Percentiles rank a stretch among this genome's conserved stretches.
Evolutionary conservation across 2,797 vertebrate genomes (phyloP).

Genomic region (Semotilus atromaculatus): DNA sequence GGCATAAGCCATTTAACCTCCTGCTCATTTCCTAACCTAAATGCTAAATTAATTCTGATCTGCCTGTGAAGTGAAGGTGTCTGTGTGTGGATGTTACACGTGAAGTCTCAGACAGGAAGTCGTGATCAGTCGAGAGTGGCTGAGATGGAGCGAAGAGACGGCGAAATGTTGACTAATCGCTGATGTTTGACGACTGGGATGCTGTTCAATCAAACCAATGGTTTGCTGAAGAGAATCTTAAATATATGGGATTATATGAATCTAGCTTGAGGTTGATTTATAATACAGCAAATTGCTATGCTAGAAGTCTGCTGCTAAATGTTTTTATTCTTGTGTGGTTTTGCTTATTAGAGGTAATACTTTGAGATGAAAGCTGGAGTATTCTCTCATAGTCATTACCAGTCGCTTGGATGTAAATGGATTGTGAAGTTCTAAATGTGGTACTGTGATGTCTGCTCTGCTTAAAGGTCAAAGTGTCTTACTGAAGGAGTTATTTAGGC

Average conservation of each 20-base stretch:
- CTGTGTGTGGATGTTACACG: constrained; percentile 52
- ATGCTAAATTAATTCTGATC: constrained; percentile 71
- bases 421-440: background rate
- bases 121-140: constrained; percentile 19
- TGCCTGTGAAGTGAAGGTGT: constrained; percentile 64
- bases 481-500: background rate
- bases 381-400: background rate
- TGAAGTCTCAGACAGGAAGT: background rate
- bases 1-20: constrained; percentile 26
- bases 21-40: constrained; percentile 25
- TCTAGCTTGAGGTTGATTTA: background rate
- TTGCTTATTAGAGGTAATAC: background rate
- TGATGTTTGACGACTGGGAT: background rate
- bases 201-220: background rate
- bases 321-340: background rate
- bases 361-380: background rate
- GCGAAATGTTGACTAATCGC: background rate
- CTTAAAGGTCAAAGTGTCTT: background rate
- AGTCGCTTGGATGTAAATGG: background rate
- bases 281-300: background rate
- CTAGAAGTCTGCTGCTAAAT: background rate
- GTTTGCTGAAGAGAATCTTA: constrained; percentile 1
- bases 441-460: background rate
- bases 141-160: constrained; percentile 3
- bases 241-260: background rate